Base-by-base conservation (phyloP, 1,140 invertebrate species). In the Cydia strobilella region DNA sequence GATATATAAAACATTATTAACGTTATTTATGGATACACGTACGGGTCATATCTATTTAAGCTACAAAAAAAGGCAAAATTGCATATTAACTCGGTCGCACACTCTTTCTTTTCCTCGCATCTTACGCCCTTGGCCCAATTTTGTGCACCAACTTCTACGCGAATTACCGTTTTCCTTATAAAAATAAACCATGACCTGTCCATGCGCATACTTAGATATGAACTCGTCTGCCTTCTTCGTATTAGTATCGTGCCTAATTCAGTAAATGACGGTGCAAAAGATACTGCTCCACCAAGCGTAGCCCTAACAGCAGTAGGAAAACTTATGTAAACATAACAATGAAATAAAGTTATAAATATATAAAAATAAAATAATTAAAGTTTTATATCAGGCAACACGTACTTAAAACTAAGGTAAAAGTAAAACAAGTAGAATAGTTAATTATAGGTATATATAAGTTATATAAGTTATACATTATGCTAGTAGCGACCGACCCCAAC, bases 161-260 rank as follows among this genome's bases (percentile, higher is more conserved):
- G 54, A 20, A 23, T 12, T 59, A 59, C 54, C 54, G 54, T 59
- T 59, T 59, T 59, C 54, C 54, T 59, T 59, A 23, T 59, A 59
- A 59, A 59, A 59, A 59, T 59, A 59, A 59, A 59, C 54, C 54
- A 23, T 59, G 54, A 23, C 54, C 54, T 20, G n/a, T 18, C 45
- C 48, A 54, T 54, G 54, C 18, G 7, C 54, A 59, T 59, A 23
- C n/a, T 59, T 23, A 59, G 54, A 20, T 23, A 23, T 4, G 45
- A 48, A 45, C 48, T 54, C 51, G 54, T 59, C 54, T 23, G 54
- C 18, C 20, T 59, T 59, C 54, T 18, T 59, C 7, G 20, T 59
- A 59, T 23, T 20, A 12, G 18, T n/a, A n/a, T 59, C 2, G 20
- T 59, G n/a, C 54, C 54, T 59, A 59, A 59, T 59, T 23, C 12